These are phyloP conservation scores for Euwallacea similis DNA, from an alignment of 1,140 invertebrate genomes.

Conservation along the genomic window DNA sequence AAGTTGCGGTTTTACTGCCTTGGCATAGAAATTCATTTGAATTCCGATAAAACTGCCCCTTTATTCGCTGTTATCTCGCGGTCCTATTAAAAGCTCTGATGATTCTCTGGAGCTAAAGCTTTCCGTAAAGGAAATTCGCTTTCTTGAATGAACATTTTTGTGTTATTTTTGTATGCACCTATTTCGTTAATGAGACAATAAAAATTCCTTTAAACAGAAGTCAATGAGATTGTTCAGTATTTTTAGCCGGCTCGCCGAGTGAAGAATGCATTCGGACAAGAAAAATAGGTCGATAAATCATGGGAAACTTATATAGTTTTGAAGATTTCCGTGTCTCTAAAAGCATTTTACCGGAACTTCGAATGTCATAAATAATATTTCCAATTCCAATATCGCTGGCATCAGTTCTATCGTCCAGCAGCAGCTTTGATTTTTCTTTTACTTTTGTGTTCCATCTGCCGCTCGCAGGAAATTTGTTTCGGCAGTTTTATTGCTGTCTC, in stretches of 20 bases:
- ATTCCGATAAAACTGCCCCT: background rate
- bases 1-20: slow-evolving; percentile 1
- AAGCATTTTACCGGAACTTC: slow-evolving; percentile 18
- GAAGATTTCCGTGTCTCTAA: slow-evolving; percentile 20
- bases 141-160: slow-evolving; percentile 14
- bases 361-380: slow-evolving; percentile 34
- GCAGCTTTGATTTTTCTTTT: slow-evolving; percentile 18
- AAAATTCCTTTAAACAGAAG: slow-evolving; percentile 10
- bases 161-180: slow-evolving; percentile 5
- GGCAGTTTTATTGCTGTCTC: slow-evolving; percentile 2
- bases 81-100: background rate
- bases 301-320: slow-evolving; percentile 29
- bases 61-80: background rate
- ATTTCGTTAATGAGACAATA: slow-evolving; percentile 10
- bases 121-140: slow-evolving; percentile 16
- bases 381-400: slow-evolving; percentile 31
- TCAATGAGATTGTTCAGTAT: background rate
- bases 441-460: slow-evolving; percentile 14
- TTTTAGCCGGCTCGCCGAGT: background rate
- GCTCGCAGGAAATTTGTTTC: slow-evolving; percentile 11
- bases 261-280: background rate
- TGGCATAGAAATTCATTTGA: background rate
- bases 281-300: slow-evolving; percentile 28
- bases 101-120: background rate
- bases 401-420: slow-evolving; percentile 21